Evolutionary conservation across 2,888 invertebrate species (phyloP).

Genomic region (Subacronicta megacephala): DNA sequence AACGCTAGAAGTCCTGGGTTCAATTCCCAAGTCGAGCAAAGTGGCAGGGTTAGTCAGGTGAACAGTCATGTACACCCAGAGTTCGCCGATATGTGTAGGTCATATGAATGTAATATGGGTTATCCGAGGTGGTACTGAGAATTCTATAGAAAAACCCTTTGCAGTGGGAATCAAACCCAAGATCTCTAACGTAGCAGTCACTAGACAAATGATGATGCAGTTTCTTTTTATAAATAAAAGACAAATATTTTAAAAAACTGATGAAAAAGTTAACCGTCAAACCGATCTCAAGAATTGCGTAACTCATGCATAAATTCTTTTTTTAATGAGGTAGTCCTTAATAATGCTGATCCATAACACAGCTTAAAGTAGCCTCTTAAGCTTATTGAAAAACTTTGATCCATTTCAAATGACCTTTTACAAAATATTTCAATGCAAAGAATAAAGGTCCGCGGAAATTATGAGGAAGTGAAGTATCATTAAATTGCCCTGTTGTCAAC

Average conservation of each 20-base stretch:
- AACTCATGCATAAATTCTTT: conserved; percentile 37
- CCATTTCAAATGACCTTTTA: conserved; percentile 44
- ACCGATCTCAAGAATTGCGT: conserved; percentile 31
- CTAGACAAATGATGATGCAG: too few relatives aligned
- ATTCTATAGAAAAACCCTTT: too few relatives aligned
- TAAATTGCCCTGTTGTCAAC: conserved; percentile 15
- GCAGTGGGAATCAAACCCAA: too few relatives aligned
- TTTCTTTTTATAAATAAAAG: conserved; percentile 13
- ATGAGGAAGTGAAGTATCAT: conserved; percentile 28
- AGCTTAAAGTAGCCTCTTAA: conserved; percentile 46
- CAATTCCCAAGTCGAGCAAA: too few relatives aligned
- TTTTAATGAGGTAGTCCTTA: conserved; percentile 41
- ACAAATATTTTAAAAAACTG: conserved; percentile 22
- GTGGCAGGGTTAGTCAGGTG: too few relatives aligned
- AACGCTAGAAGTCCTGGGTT: too few relatives aligned
- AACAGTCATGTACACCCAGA: too few relatives aligned
- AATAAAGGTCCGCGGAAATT: conserved; percentile 34
- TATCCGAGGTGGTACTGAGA: too few relatives aligned
- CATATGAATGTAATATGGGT: too few relatives aligned
- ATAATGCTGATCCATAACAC: conserved; percentile 31
- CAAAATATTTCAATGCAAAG: conserved; percentile 37
- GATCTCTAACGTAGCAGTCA: too few relatives aligned
- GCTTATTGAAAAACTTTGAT: conserved; percentile 58
- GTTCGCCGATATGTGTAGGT: too few relatives aligned
- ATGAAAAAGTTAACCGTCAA: too few relatives aligned